Conservation (phyloP, 2,797 vertebrate species). For the Hemibagrus guttatus region DNA sequence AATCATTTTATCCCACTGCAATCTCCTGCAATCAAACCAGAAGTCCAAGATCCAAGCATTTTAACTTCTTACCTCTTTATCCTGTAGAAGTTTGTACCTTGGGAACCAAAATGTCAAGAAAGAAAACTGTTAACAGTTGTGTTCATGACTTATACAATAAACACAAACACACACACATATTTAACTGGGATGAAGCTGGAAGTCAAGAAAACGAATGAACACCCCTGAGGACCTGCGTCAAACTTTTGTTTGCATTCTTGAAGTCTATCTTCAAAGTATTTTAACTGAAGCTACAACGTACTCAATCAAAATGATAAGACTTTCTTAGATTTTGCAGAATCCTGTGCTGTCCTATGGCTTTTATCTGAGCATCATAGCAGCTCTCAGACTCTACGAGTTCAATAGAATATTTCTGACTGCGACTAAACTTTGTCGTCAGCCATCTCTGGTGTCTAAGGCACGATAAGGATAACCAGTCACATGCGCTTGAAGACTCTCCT, state of each 20-base stretch:
- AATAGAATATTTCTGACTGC: too few relatives aligned
- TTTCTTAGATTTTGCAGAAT: neutral
- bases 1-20: neutral
- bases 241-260: neutral
- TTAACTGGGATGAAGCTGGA: neutral
- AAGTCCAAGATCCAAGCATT: neutral
- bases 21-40: neutral
- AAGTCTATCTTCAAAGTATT: neutral
- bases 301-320: neutral
- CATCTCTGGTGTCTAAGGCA: too few relatives aligned
- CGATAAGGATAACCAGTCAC: too few relatives aligned
- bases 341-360: neutral
- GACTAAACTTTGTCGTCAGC: too few relatives aligned
- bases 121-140: neutral
- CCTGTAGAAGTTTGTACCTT: slow-evolving; percentile 77
- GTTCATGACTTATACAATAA: neutral
- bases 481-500: neutral
- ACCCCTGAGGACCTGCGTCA: neutral
- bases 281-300: neutral
- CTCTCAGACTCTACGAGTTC: too few relatives aligned
- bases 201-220: neutral
- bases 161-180: neutral
- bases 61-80: slow-evolving; percentile 72
- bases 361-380: too few relatives aligned
- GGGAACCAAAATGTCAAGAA: slow-evolving; percentile 63